phyloP scores from a whole-genome alignment of 2,888 invertebrate species.

The Melieria omissa region DNA sequence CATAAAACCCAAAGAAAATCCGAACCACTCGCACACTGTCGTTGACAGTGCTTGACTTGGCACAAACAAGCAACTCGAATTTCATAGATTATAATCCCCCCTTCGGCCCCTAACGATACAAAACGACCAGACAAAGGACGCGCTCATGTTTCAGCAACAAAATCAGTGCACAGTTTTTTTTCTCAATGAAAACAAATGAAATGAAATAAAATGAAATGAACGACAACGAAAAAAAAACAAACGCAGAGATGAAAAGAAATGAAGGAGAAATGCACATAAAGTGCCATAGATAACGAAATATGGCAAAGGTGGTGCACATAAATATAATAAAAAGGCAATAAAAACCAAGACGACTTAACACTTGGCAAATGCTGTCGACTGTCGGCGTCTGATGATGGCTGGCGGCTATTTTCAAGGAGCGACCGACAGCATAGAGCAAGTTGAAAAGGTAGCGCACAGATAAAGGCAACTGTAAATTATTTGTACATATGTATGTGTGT shows the following conservation, averaged over 20 bases:
- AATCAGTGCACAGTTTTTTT: conserved; percentile 2
- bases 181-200: conserved; percentile 26
- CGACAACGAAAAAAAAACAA: background rate
- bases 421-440: no score
- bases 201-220: conserved; percentile 24
- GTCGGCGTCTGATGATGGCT: background rate
- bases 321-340: conserved; percentile 35
- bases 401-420: no score
- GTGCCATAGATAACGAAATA: conserved; percentile 9
- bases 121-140: no score
- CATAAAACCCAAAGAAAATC: no score
- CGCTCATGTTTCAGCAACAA: no score
- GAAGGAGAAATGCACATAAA: conserved; percentile 7
- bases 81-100: background rate
- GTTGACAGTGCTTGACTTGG: no score
- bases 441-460: background rate
- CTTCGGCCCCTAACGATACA: no score
- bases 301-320: background rate
- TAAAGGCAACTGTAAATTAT: background rate
- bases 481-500: background rate
- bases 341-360: conserved; percentile 35
- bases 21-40: no score
- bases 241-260: background rate
- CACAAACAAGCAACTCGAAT: conserved; percentile 12
- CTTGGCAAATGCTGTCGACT: conserved; percentile 18